These are phyloP conservation scores for Rhyzopertha dominica DNA, from an alignment of 1,140 invertebrate species.

Conservation along the genomic window DNA sequence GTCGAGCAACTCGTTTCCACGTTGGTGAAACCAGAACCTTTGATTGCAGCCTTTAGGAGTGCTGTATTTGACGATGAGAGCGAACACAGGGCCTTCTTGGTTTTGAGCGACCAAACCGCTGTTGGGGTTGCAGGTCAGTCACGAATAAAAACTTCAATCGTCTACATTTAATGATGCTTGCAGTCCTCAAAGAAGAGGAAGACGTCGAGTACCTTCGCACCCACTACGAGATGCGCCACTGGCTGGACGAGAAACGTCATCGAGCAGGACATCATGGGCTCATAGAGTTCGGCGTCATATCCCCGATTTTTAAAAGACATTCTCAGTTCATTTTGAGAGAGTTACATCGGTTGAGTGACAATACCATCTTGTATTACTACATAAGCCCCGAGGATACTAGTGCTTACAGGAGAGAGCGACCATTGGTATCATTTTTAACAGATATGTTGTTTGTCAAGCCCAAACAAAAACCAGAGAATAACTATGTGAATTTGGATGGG, in stretches of 20 bases:
- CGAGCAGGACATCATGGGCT: constrained; percentile 23
- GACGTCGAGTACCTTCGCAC: constrained; percentile 27
- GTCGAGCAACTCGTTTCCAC: constrained; percentile 22
- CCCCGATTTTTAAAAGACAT: constrained; percentile 31
- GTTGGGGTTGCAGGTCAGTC: constrained; percentile 48
- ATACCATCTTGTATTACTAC: constrained; percentile 47
- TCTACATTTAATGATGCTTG: constrained; percentile 7
- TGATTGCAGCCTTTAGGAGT: constrained; percentile 7
- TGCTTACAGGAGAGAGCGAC: too few species aligned
- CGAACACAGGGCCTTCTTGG: constrained; percentile 39
- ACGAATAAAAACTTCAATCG: neutral
- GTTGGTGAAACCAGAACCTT: neutral
- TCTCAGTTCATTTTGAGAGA: constrained; percentile 40
- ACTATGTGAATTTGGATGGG: too few species aligned
- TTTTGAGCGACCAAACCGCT: constrained; percentile 48
- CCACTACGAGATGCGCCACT: constrained; percentile 27
- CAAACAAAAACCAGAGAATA: constrained; percentile 1
- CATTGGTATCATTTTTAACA: too few species aligned
- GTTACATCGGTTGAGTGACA: constrained; percentile 48
- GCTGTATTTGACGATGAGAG: constrained; percentile 38
- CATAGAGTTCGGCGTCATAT: constrained; percentile 29
- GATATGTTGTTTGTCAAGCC: too few species aligned
- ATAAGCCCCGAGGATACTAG: too few species aligned
- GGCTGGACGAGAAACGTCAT: constrained; percentile 18
- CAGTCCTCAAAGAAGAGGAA: constrained; percentile 26